A percentile compares a stretch with the other conserved stretches of the same genome.
Conservation (phyloP, 2,888 invertebrate species). For the Spodoptera littoralis region DNA sequence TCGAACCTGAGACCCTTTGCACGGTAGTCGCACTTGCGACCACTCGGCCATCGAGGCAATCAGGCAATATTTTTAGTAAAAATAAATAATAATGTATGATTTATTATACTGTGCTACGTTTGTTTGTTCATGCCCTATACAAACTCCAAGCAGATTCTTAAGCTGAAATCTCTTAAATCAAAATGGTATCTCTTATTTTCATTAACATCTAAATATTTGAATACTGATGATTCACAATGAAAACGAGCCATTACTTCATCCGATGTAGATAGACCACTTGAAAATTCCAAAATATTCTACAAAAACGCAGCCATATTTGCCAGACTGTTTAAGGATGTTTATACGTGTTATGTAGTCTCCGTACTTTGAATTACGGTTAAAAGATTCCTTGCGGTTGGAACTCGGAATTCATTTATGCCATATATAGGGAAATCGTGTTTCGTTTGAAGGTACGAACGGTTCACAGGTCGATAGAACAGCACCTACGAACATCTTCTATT, state of each 20-base stretch:
- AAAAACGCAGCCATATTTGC: constrained; percentile 21
- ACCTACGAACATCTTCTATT: constrained; percentile 6
- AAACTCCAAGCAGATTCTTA: too few relatives aligned
- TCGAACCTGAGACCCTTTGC: too few relatives aligned
- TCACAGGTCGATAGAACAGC: constrained; percentile 28
- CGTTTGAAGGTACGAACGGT: constrained; percentile 24
- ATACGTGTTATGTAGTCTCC: constrained; percentile 25
- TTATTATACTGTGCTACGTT: too few relatives aligned
- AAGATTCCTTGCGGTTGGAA: constrained; percentile 27
- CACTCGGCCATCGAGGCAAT: too few relatives aligned
- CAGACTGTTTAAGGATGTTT: constrained; percentile 9
- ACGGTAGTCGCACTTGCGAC: too few relatives aligned
- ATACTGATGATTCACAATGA: not conserved
- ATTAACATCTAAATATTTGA: constrained; percentile 1
- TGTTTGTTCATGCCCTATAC: too few relatives aligned
- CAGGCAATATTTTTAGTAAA: too few relatives aligned
- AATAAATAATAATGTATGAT: too few relatives aligned
- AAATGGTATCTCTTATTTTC: too few relatives aligned
- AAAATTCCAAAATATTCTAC: constrained; percentile 13
- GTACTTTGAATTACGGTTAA: constrained; percentile 33
- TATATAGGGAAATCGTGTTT: constrained; percentile 37
- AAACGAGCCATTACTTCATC: not conserved
- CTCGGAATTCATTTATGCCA: constrained; percentile 39
- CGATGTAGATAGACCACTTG: not conserved
- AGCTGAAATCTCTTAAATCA: too few relatives aligned